Base-by-base conservation (phyloP, 2,888 invertebrate genomes). In the Drosophila leonis region DNA sequence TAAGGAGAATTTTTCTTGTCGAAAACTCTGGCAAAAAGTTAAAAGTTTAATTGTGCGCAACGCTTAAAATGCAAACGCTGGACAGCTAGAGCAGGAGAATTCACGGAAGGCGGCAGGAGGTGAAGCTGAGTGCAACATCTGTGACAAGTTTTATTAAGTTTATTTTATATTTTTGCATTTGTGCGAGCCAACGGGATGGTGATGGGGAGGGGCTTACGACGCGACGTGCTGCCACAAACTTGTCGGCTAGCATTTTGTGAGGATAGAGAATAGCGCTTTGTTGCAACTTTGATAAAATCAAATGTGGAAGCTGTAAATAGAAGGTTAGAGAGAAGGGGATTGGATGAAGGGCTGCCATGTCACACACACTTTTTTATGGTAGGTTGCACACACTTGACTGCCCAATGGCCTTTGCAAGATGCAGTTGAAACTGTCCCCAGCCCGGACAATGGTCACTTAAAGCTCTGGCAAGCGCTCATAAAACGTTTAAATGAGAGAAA, bases 41-140 rank as follows among this genome's bases (percentile, higher is more conserved):
- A 80, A 88, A 88, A 88, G 87, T 88, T 88, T 88, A 88, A 88
- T 88, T 88, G 89, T 88, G 89, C 84, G 81, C 79, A 88, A 74
- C 84, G 81, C 78, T 85, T 80, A 80, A 78, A 78, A 71, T 74
- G 77, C 77, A 78, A 55, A 41, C 52, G 67, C 55, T 27, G 62
- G 66, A 74, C 66, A 56, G 70, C 2, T 63, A 27, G 57, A 27
- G 48, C 56, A 18, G 35, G 44, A 52, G 15, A n/a, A n/a, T n/a
- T n/a, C 18, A 15, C 9, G 59, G 37, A 13, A 12, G 54, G 29
- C 29, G 41, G 29, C 46, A 39, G 62, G 15, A 49, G 37, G 29
- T n/a, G 52, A 29, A 4, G 20, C 64, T 49, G 65, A 69, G 56
- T 59, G 67, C 72, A 76, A 67, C 86, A 82, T 75, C 80, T 80